Evolutionary conservation across 2,113 vertebrate genomes (phyloP).

Genomic region (Rattus norvegicus): DNA sequence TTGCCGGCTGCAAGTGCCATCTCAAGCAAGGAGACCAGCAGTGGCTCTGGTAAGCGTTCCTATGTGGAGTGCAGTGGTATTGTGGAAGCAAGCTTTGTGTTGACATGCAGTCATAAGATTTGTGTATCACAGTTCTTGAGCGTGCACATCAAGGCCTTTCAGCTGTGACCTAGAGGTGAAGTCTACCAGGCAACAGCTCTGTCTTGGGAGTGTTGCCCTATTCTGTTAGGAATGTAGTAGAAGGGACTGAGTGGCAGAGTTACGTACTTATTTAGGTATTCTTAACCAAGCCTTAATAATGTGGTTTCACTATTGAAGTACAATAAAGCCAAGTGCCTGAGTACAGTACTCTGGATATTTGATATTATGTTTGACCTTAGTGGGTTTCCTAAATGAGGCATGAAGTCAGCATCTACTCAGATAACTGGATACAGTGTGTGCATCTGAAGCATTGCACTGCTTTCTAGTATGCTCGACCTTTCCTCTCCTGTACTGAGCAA

Average conservation of each 20-base stretch:
- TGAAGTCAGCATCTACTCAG: not conserved
- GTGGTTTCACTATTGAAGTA: not conserved
- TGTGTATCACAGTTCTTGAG: not conserved
- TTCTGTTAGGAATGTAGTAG: not conserved
- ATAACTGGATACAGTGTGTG: not conserved
- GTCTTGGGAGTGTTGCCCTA: rapidly evolving
- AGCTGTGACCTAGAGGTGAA: not conserved
- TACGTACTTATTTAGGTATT: not conserved
- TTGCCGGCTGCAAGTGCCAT: conserved; percentile 86
- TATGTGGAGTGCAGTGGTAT: not conserved
- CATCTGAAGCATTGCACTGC: not conserved
- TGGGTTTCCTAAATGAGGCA: not conserved
- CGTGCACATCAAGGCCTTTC: not conserved
- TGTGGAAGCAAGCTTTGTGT: not conserved
- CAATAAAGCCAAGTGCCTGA: conserved; percentile 15
- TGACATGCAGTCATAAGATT: not conserved
- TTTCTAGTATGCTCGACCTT: not conserved
- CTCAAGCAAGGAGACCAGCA: conserved; percentile 89
- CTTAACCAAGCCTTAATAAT: not conserved
- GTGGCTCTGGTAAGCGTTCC: conserved; percentile 87
- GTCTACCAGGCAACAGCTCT: not conserved
- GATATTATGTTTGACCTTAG: not conserved
- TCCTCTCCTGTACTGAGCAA: not conserved
- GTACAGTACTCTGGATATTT: not conserved
- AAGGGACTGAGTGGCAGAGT: not conserved